These are phyloP conservation scores for Saccostrea echinata DNA, from an alignment of 1,140 invertebrate species.

Conservation along the genomic window DNA sequence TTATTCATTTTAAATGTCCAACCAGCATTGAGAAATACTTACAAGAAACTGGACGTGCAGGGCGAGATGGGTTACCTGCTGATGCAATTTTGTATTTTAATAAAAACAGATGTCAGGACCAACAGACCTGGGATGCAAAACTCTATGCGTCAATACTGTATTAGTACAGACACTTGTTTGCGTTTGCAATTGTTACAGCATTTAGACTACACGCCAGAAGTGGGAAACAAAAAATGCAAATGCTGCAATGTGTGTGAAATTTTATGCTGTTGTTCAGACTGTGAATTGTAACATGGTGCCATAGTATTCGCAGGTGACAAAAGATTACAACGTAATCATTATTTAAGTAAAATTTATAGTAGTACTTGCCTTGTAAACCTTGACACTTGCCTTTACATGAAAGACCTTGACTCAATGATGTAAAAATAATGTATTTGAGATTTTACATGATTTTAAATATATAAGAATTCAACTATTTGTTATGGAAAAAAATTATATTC, in stretches of 20 bases:
- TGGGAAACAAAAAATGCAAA: constrained; percentile 14
- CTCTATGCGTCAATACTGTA: constrained; percentile 37
- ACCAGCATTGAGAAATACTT: constrained; percentile 62
- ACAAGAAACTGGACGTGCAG: constrained; percentile 60
- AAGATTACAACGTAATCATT: background rate
- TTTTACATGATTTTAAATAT: background rate
- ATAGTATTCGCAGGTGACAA: background rate
- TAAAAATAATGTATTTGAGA: background rate
- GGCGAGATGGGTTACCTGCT: constrained; percentile 55
- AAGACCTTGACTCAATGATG: background rate
- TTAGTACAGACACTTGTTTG: constrained; percentile 12
- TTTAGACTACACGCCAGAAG: background rate
- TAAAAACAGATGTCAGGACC: constrained; percentile 56
- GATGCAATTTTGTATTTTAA: constrained; percentile 59
- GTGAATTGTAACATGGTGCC: background rate
- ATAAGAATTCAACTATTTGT: background rate
- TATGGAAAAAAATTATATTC: background rate
- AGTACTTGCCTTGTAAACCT: background rate
- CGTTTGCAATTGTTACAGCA: constrained; percentile 6
- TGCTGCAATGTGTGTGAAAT: background rate
- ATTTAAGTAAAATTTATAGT: background rate
- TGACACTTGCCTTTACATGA: background rate
- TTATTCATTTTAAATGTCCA: constrained; percentile 60
- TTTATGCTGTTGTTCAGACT: constrained; percentile 2
- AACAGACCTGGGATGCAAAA: constrained; percentile 45